These are phyloP conservation scores for Malurus cyaneus DNA, from an alignment of 2,113 vertebrate genomes.

Conservation along the genomic window DNA sequence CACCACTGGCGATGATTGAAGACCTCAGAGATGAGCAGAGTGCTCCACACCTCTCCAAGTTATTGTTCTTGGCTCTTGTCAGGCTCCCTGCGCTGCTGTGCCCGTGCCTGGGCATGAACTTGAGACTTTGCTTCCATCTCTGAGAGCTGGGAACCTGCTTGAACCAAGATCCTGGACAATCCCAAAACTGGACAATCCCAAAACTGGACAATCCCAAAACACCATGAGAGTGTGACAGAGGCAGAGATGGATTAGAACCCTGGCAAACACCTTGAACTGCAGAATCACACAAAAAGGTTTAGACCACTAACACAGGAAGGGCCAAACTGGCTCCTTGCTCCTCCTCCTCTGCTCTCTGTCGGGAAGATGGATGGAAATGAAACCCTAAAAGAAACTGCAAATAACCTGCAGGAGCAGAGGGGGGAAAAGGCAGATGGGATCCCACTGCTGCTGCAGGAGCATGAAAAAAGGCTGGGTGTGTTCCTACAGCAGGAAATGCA, in stretches of 20 bases:
- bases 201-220: too few relatives aligned
- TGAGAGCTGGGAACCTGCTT: not conserved
- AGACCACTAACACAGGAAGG: not conserved
- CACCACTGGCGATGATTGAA: slow-evolving; percentile 57
- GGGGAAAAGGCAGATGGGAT: not conserved
- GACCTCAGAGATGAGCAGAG: slow-evolving; percentile 16
- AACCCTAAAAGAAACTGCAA: not conserved
- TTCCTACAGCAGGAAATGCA: not conserved
- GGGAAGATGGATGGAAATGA: not conserved
- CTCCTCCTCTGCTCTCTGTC: not conserved
- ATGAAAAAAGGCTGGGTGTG: fast-evolving
- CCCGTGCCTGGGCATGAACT: not conserved
- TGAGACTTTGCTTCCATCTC: not conserved
- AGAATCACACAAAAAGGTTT: not conserved
- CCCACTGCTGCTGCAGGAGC: not conserved
- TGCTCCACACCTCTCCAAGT: slow-evolving; percentile 26
- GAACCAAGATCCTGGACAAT: not conserved
- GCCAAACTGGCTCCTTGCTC: not conserved
- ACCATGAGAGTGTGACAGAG: not conserved
- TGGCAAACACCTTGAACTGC: not conserved
- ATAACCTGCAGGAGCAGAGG: not conserved
- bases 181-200: too few relatives aligned
- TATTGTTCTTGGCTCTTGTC: slow-evolving; percentile 41
- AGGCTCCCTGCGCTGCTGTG: not conserved
- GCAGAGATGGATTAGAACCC: not conserved